Evolutionary conservation across 2,797 vertebrate genomes (phyloP).

Genomic region (Sebastes dallii): DNA sequence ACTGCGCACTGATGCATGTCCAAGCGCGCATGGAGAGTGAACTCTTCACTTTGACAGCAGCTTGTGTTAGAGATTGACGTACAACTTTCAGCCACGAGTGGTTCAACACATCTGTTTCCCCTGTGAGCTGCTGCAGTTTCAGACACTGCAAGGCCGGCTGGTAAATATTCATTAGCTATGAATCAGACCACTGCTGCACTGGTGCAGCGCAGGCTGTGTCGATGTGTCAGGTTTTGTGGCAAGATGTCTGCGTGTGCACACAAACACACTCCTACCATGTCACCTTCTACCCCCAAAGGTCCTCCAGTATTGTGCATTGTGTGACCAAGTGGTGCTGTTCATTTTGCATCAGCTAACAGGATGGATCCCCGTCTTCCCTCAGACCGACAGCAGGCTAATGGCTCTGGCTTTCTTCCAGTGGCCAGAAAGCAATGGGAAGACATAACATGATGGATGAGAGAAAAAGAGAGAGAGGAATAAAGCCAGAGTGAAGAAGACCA

Average conservation of each 20-base stretch:
- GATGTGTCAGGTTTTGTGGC: conserved; percentile 21
- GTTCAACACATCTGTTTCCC: conserved; percentile 49
- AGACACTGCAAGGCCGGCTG: conserved; percentile 32
- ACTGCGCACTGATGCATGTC: background rate
- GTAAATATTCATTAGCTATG: conserved; percentile 79
- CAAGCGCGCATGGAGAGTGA: background rate
- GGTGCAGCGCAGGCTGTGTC: conserved; percentile 31
- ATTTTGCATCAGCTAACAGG: conserved; percentile 71
- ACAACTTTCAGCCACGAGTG: conserved; percentile 47
- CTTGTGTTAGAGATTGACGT: conserved; percentile 53
- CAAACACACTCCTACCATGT: background rate
- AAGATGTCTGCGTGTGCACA: background rate
- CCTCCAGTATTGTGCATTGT: conserved; percentile 32
- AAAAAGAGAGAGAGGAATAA: conserved; percentile 34
- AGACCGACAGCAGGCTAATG: conserved; percentile 77
- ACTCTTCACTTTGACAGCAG: conserved; percentile 57
- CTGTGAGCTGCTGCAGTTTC: conserved; percentile 44
- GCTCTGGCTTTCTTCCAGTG: conserved; percentile 74
- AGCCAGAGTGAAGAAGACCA: conserved; percentile 30
- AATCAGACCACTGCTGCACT: conserved; percentile 62
- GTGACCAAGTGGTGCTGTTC: conserved; percentile 48
- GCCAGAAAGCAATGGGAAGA: conserved; percentile 54
- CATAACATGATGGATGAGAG: conserved; percentile 39
- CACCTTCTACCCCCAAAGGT: conserved; percentile 35
- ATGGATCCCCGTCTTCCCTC: conserved; percentile 68